Base-by-base conservation (phyloP, 2,113 vertebrate species). In the Urocitellus parryii region DNA sequence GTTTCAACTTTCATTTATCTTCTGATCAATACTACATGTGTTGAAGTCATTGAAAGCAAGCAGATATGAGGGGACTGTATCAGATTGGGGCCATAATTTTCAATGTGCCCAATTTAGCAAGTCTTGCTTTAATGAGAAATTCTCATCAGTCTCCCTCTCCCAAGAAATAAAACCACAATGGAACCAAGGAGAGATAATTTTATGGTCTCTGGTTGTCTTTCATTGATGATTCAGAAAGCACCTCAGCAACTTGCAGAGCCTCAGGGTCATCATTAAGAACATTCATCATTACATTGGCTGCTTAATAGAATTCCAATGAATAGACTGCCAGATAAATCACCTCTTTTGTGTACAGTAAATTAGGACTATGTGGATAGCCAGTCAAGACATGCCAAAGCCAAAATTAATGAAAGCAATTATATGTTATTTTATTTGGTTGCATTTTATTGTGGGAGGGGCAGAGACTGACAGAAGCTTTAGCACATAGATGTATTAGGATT, bases 1-100 rank as follows among this genome's bases (percentile, higher is more conserved):
- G 22, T 85, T 94, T 96, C 72, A 90, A 37, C 90, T 92, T 93
- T 87, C 94, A 82, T 85, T 90, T 96, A 56, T 96, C 90, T 95
- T 95, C 80, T 90, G 34, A 93, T 97, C 91, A 94, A 90, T 93
- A 94, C 22, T 68, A 77, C 53, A 84, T 56, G 29, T 1, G 0
- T 24, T 70, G 83, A 87, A 93, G 65, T 93, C 70, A 86, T 2
- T 65, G 61, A n/a, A 94, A 82, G 45, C 53, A 87, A 58, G 76
- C 37, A 73, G 84, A 61, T 53, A 29, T 48, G 58, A 94, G 18
- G 45, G n/a, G 27, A 7, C 77, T 61, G 1, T 70, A 29, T 58
- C 88, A 89, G 42, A 37, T 18, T 11, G 9, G 56, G 8, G 8
- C 14, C 1, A 9, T 74, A 78, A 95, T 65, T 95, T 91, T 80